phyloP scores from a whole-genome alignment of 37 sponge, comb jelly and placozoan species.

The Bolinopsis microptera region DNA sequence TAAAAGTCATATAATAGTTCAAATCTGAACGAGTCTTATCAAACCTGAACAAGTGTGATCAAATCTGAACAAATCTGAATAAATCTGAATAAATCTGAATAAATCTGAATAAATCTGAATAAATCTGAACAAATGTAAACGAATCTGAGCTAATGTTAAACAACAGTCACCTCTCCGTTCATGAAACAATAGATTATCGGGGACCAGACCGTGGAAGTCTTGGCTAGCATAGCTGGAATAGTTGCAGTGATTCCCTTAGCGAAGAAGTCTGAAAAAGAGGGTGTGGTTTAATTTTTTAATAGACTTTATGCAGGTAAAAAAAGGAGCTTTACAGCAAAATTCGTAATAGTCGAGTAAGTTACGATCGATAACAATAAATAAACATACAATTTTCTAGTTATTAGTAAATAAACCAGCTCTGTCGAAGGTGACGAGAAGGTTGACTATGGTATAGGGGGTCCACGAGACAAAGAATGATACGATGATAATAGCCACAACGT shows the following conservation, averaged over 20 bases:
- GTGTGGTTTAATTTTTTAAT: background rate
- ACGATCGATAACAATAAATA: too few relatives aligned
- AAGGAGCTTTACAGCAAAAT: too few relatives aligned
- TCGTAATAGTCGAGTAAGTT: too few relatives aligned
- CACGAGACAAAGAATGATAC: conserved; percentile 48
- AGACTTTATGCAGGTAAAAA: background rate
- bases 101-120: too few relatives aligned
- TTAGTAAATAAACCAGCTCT: conserved; percentile 19
- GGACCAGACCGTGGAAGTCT: conserved; percentile 44
- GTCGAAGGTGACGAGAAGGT: conserved; percentile 61
- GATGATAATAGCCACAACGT: conserved; percentile 48
- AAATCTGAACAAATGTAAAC: too few relatives aligned
- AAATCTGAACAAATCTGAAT: too few relatives aligned
- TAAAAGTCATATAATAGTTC: too few relatives aligned
- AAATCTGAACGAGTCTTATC: too few relatives aligned
- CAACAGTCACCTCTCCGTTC: conserved; percentile 65
- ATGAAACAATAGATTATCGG: conserved; percentile 54
- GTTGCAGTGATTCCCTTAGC: conserved; percentile 48
- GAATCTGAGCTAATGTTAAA: too few relatives aligned
- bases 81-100: too few relatives aligned
- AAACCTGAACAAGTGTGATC: too few relatives aligned
- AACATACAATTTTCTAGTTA: background rate
- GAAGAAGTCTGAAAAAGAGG: conserved; percentile 19
- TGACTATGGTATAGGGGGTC: conserved; percentile 63
- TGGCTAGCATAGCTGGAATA: conserved; percentile 24